Evolutionary conservation across 2,888 invertebrate species (phyloP).

Genomic region (Sepioteuthis lessoniana): DNA sequence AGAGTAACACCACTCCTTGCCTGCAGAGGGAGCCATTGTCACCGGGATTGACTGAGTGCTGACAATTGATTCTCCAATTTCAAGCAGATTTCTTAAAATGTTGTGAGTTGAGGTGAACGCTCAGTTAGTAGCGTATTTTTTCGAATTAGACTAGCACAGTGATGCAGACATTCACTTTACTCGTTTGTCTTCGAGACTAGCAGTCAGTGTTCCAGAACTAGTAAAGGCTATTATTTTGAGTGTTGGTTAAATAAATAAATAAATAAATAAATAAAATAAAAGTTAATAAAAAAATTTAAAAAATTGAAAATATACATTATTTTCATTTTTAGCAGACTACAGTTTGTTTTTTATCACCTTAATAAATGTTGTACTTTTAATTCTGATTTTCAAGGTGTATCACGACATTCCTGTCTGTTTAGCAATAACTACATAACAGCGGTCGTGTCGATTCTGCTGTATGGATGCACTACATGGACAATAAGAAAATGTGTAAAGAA

Average conservation of each 20-base stretch:
- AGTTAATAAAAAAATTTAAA: no score
- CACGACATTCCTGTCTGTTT: no score
- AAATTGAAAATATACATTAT: no score
- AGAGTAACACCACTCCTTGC: neutral
- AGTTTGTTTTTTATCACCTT: no score
- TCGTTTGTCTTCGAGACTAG: neutral
- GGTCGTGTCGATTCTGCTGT: no score
- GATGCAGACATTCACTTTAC: neutral
- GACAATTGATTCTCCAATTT: slow-evolving; percentile 7
- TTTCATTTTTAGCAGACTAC: no score
- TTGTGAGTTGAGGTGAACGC: neutral
- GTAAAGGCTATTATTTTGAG: neutral
- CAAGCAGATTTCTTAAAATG: neutral
- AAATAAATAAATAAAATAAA: no score
- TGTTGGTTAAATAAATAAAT: neutral
- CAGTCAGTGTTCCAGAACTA: neutral
- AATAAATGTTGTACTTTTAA: no score
- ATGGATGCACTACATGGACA: no score
- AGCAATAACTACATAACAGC: no score
- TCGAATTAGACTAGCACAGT: neutral
- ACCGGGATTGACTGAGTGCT: neutral
- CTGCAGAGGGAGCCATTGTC: neutral
- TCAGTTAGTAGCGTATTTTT: neutral
- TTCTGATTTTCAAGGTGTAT: no score
- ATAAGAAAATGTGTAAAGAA: no score